Evolutionary conservation across 2,888 invertebrate species (phyloP), one percentile per base, ranked within the genome.

Genomic region (Drosophila flavopinicola): DNA sequence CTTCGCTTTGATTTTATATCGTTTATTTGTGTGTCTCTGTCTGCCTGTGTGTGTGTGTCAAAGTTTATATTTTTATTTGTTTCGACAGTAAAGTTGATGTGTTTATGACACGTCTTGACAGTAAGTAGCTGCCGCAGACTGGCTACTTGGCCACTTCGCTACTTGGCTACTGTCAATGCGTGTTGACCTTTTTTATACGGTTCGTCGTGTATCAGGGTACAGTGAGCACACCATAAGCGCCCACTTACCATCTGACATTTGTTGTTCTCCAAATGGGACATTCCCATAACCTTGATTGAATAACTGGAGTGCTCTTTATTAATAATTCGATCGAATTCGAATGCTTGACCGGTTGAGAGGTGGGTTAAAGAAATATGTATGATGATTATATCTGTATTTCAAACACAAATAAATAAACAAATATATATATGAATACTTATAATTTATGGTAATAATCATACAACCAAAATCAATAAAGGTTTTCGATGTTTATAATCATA

Each of bases 81-180:
- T 87, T 85, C 78, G 84, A 84, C 84, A 87, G 78, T 86, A 78
- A 86, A 84, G 59, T 84, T 84, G 84, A 84, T 87, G 87, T 87
- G 85, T 87, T 82, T 86, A 84, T 84, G 88, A 86, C 84, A 84
- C 72, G 72, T 69, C 86, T 84, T 86, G 88, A 87, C 88, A 84
- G 75, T 86, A 87, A 84, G 87, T 84, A 87, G 73, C 80, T 69
- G 71, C 71, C 47, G 63, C 59, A 56, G 72, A 58, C 66, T n/a
- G n/a, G n/a, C n/a, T n/a, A n/a, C n/a, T n/a, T n/a, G n/a, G n/a
- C n/a, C n/a, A n/a, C n/a, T n/a, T n/a, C n/a, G n/a, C n/a, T n/a
- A n/a, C n/a, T 58, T 58, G 84, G 63, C 86, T 83, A 69, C 84
- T 85, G 78, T 63, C 80, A 56, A 44, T 52, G 42, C 64, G 41